Base-by-base conservation (phyloP, 1,140 invertebrate genomes). In the Saxidomus purpurata region DNA sequence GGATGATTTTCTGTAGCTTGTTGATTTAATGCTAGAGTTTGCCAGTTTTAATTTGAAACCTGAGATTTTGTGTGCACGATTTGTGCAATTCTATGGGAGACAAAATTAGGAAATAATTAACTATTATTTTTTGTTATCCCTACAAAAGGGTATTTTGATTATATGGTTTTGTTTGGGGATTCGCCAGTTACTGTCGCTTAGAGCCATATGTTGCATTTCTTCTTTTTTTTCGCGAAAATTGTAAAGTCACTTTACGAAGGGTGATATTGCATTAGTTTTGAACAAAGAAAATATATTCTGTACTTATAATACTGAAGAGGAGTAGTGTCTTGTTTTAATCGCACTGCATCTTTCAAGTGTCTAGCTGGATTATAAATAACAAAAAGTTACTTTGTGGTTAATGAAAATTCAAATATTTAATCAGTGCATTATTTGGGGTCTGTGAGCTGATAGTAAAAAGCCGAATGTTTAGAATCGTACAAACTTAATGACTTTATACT, bases 61-160 rank as follows among this genome's bases (percentile, higher is more conserved):
- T 55, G 76, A 79, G 47, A n/a, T 38, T 49, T 1, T 79, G 76
- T 79, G 76, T 55, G 76, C 76, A 79, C 47, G 28, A 79, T 79
- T 79, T 79, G 76, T 79, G 47, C 76, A 79, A 55, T 52, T 79
- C 49, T 59, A 79, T 52, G 76, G 76, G 76, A 49, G 76, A 49
- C 47, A 52, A 79, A 79, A 79, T 79, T 79, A 79, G 76, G 47
- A 79, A 79, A 79, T 79, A 79, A 79, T 79, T 79, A 79, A 79
- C 47, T 31, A 52, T 49, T 55, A 79, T 79, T 79, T n/a, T n/a
- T 76, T 36, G 28, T 49, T 79, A 52, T 28, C 28, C 47, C 47
- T 38, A 52, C 28, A 79, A 49, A 52, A 52, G 76, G 76, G 31
- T 79, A 79, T 79, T 79, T 79, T 79, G 76, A 79, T 79, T 79